These are phyloP conservation scores for Euplagia quadripunctaria DNA, from an alignment of 2,888 invertebrate genomes.

Conservation along the genomic window DNA sequence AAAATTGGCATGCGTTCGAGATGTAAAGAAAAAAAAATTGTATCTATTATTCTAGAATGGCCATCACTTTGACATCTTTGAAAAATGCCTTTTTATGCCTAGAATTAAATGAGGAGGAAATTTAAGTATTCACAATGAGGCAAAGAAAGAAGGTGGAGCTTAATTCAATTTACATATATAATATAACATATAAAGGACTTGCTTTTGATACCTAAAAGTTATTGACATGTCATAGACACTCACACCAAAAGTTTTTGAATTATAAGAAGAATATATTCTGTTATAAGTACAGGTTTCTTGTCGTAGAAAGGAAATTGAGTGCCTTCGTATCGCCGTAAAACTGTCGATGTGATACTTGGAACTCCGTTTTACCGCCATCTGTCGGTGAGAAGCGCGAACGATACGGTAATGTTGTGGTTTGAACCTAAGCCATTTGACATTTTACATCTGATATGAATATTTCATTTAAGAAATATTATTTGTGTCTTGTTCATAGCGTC, in stretches of 20 bases:
- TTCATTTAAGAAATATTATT: neutral
- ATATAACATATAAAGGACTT: neutral
- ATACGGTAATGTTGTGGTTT: neutral
- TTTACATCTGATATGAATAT: conserved; percentile 11
- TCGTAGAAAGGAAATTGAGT: conserved; percentile 44
- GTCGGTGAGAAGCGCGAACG: neutral
- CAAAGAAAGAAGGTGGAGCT: neutral
- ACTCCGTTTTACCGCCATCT: conserved; percentile 7
- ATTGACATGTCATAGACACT: neutral
- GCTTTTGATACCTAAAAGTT: neutral
- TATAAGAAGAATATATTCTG: conserved; percentile 29
- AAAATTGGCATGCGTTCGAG: too few species aligned
- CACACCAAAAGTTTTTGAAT: conserved; percentile 8
- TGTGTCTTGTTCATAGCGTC: neutral
- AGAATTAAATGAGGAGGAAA: too few species aligned
- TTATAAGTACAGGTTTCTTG: conserved; percentile 12
- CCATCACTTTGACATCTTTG: too few species aligned
- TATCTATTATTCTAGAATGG: too few species aligned
- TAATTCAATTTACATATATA: neutral
- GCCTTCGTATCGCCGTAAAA: conserved; percentile 36
- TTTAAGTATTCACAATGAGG: neutral
- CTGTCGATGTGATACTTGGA: conserved; percentile 1
- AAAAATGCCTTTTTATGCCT: too few species aligned
- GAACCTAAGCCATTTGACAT: neutral
- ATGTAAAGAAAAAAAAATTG: too few species aligned